Conservation (phyloP, 2,888 invertebrate species). For the Chouioia cunea region DNA sequence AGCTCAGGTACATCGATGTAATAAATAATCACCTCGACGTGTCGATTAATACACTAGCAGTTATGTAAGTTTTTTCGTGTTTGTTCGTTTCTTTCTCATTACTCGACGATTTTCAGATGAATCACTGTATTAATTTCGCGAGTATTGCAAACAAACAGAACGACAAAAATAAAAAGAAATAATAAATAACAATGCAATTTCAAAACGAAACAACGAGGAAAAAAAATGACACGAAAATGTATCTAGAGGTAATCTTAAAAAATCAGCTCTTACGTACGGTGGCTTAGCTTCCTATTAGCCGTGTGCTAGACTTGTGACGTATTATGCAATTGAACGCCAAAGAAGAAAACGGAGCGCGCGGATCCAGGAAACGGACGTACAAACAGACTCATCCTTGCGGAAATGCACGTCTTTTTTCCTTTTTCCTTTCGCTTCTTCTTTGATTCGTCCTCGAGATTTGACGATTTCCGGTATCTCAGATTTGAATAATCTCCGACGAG, state of each 20-base stretch:
- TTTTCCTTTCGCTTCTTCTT: not conserved
- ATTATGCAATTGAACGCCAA: constrained; percentile 11
- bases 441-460: no score
- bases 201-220: not conserved
- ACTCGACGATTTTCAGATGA: no score
- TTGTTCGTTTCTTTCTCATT: not conserved
- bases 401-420: constrained; percentile 8
- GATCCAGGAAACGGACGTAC: constrained; percentile 33
- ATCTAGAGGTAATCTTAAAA: constrained; percentile 12
- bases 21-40: no score
- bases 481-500: no score
- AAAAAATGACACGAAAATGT: not conserved
- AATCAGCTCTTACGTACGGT: constrained; percentile 7
- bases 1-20: constrained; percentile 71
- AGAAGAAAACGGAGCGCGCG: not conserved
- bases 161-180: no score
- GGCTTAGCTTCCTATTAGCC: constrained; percentile 18
- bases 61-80: constrained; percentile 11
- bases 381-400: constrained; percentile 15
- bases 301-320: not conserved
- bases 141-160: not conserved
- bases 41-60: not conserved
- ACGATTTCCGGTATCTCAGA: no score
- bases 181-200: no score
- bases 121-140: not conserved